Evolutionary conservation across 2,888 invertebrate species (phyloP).

Genomic region (Cephalotes varians): DNA sequence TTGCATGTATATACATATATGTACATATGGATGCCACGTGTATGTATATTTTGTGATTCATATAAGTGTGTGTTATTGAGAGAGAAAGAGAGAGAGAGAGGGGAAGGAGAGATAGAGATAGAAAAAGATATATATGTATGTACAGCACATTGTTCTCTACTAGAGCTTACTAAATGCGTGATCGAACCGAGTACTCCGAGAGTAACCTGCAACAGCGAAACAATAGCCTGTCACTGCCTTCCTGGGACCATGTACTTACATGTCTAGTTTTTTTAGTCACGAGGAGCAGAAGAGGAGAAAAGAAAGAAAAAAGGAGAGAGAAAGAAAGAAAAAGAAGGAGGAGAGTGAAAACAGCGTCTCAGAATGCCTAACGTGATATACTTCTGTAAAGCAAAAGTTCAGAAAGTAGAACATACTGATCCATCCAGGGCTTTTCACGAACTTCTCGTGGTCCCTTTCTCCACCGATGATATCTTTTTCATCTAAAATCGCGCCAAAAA

Average conservation of each 20-base stretch:
- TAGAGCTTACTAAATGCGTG: conserved; percentile 85
- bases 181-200: conserved; percentile 85
- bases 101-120: neutral
- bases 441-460: conserved; percentile 1
- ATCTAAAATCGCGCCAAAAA: conserved; percentile 14
- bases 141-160: conserved; percentile 83
- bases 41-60: conserved; percentile 66
- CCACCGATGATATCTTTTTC: conserved; percentile 16
- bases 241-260: conserved; percentile 75
- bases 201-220: conserved; percentile 86
- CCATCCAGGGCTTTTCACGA: conserved; percentile 40
- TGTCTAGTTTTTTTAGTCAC: conserved; percentile 62
- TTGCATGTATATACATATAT: conserved; percentile 70
- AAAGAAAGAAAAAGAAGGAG: neutral
- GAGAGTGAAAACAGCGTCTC: conserved; percentile 12
- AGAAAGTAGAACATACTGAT: conserved; percentile 33
- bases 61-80: conserved; percentile 56
- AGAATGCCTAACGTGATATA: conserved; percentile 29
- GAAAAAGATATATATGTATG: conserved; percentile 70
- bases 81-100: neutral
- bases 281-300: conserved; percentile 10
- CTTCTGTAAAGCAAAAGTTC: conserved; percentile 33
- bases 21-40: conserved; percentile 71
- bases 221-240: conserved; percentile 84
- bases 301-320: neutral